These are phyloP conservation scores for Pteropus rufus DNA, from an alignment of 2,797 vertebrate species.

Conservation along the genomic window DNA sequence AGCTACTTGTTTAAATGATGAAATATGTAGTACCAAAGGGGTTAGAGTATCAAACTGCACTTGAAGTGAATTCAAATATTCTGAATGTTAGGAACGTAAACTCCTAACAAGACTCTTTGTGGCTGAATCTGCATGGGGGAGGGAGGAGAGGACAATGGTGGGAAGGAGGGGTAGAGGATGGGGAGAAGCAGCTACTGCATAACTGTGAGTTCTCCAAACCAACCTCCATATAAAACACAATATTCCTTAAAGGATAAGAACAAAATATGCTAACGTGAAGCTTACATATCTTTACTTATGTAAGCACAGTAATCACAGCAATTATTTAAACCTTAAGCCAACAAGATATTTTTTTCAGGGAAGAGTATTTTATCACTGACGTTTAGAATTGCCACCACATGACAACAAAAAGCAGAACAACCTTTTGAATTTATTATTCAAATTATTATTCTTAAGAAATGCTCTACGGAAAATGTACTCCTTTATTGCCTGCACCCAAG, in stretches of 20 bases:
- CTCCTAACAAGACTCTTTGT: neutral
- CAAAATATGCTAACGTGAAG: neutral
- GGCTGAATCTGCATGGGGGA: neutral
- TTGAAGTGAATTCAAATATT: neutral
- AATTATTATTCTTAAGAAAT: neutral
- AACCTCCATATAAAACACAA: neutral
- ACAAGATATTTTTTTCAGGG: neutral
- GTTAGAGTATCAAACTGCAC: neutral
- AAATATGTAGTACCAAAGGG: neutral
- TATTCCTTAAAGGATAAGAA: neutral
- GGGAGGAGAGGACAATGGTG: no score
- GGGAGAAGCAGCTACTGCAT: neutral
- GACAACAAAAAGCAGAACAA: neutral
- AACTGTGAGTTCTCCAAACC: neutral
- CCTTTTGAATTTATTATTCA: neutral
- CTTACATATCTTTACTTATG: neutral
- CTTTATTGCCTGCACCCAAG: neutral
- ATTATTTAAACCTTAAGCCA: neutral
- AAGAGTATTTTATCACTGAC: neutral
- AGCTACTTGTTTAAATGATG: neutral
- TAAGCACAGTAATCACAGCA: neutral
- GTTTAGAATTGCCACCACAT: neutral
- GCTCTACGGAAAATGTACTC: neutral
- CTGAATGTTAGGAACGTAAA: neutral
- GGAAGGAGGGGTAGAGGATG: accelerated